Base-by-base conservation (phyloP, 2,113 vertebrate genomes). In the Nothobranchius furzeri region DNA sequence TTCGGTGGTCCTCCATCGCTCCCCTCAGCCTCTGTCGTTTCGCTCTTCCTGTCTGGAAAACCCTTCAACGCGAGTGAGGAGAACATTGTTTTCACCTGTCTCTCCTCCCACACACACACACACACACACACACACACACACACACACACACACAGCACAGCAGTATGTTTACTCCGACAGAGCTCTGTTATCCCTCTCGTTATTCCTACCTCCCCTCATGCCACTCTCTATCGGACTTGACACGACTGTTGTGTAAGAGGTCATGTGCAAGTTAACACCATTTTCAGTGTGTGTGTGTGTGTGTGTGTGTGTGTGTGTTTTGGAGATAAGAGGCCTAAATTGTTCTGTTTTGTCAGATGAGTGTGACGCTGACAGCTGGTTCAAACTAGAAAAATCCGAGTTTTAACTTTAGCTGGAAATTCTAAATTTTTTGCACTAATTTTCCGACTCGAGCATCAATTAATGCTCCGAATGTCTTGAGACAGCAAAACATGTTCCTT, bases 71-170 rank as follows among this genome's bases (percentile, higher is more conserved):
- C 76, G 61, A 82, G 73, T 85, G 85, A 87, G 79, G 85, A 79
- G 81, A n/a, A 62, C 79, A 78, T 75, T 73, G 85, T 81, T 80
- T 85, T 79, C 84, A 87, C 88, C 85, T 81, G 81, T 84, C 83
- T 83, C 69, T 82, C 82, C 78, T 73, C 88, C 86, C 82, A 86
- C 84, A 25, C 86, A 13, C 73, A 7, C 74, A 53, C 58, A 71
- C 84, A n/a, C n/a, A n/a, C n/a, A n/a, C n/a, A n/a, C n/a, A n/a
- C n/a, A n/a, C n/a, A 73, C 43, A 45, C 40, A 42, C 40, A 42
- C 10, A 9, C 8, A 64, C 81, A 6, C 63, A 0, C 9, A 57
- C 59, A 64, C 84, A 77, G 6, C 56, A 64, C 78, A 30, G 74
- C 78, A 46, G 60, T 87, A 82, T 83, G 85, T 86, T 86, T 84